These are phyloP conservation scores for Chrysotoxum bicinctum DNA, from an alignment of 2,888 invertebrate genomes.

Conservation along the genomic window DNA sequence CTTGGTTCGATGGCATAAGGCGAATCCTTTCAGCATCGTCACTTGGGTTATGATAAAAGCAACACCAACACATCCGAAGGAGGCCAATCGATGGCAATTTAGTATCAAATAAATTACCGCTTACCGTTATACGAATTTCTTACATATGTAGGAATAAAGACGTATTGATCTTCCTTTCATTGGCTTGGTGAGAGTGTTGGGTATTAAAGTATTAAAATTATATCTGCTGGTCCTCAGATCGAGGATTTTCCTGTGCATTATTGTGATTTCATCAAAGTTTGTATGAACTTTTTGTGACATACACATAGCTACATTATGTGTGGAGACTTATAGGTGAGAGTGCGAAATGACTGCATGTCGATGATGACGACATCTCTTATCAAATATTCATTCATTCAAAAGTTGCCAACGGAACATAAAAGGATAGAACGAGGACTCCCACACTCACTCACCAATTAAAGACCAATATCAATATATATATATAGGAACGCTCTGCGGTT, in stretches of 20 bases:
- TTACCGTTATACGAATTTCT: conserved; percentile 41
- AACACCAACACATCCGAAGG: not conserved
- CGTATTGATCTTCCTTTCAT: conserved; percentile 19
- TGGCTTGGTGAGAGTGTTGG: not conserved
- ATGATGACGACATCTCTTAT: conserved; percentile 25
- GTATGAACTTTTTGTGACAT: conserved; percentile 7
- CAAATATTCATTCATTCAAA: conserved; percentile 68
- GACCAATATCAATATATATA: not conserved
- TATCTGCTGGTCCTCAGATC: not conserved
- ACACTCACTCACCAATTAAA: conserved; percentile 28
- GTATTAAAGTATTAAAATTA: conserved; percentile 59
- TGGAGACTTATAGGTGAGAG: not conserved
- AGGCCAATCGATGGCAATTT: conserved; percentile 55
- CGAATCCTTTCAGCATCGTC: conserved; percentile 30
- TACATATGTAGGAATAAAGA: not conserved
- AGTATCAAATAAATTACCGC: conserved; percentile 56
- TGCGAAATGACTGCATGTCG: not conserved
- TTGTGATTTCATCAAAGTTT: conserved; percentile 53
- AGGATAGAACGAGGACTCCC: conserved; percentile 30
- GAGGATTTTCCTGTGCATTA: conserved; percentile 17
- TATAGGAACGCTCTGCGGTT: conserved; percentile 2
- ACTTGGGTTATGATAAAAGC: conserved; percentile 21
- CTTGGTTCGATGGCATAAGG: conserved; percentile 10
- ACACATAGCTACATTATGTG: not conserved
- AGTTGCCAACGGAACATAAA: conserved; percentile 62